phyloP scores from a whole-genome alignment of 2,888 invertebrate species.

The Strigamia maritima region DNA sequence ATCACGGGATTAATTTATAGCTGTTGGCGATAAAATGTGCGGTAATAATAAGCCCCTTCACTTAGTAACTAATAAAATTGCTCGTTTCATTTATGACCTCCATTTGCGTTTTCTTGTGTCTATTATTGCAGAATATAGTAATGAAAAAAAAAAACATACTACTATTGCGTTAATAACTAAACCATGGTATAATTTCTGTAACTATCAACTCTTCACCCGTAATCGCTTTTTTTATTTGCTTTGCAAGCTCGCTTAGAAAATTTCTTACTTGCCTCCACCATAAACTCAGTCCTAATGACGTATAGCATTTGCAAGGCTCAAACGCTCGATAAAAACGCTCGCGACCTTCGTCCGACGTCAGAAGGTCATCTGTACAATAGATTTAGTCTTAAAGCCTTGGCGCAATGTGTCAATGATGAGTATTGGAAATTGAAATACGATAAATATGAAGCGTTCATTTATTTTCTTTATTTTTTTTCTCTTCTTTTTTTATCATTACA shows the following conservation, averaged over 20 bases:
- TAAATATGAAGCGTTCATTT: neutral
- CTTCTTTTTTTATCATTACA: neutral
- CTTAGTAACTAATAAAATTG: conserved; percentile 11
- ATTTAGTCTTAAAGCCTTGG: neutral
- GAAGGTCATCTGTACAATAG: conserved; percentile 8
- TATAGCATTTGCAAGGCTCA: neutral
- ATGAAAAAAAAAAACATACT: neutral
- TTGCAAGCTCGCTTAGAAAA: neutral
- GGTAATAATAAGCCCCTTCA: conserved; percentile 11
- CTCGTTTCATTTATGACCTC: conserved; percentile 11
- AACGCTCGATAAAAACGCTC: neutral
- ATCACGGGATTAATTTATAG: conserved; percentile 19
- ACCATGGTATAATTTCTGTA: neutral
- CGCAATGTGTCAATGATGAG: neutral
- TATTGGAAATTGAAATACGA: conserved; percentile 1
- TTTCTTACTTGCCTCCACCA: neutral
- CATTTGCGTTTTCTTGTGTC: neutral
- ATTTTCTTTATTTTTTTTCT: neutral
- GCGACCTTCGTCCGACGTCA: neutral
- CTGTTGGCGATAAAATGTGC: neutral
- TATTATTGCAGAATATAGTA: neutral
- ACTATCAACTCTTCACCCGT: neutral
- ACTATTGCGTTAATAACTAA: neutral
- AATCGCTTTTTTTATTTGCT: neutral
- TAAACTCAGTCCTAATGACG: neutral